Evolutionary conservation across 2,797 vertebrate genomes (phyloP).

Genomic region (Staurois parvus): DNA sequence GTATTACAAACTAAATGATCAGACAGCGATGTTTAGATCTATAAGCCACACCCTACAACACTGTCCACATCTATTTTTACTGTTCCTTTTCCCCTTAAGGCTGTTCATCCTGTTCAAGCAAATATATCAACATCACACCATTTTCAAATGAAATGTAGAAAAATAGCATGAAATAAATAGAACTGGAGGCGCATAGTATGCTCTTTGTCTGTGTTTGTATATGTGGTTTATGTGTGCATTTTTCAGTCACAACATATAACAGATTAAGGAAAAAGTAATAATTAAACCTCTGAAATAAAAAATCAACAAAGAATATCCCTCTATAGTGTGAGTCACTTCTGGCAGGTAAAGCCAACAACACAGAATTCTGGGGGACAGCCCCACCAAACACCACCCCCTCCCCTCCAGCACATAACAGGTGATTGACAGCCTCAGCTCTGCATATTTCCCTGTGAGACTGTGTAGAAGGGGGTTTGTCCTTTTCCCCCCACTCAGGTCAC

Average conservation of each 20-base stretch:
- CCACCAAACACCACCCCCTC: too few relatives aligned
- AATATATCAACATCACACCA: constrained; percentile 76
- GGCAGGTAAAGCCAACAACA: too few relatives aligned
- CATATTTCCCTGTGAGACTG: too few relatives aligned
- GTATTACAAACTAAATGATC: not conserved
- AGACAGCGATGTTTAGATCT: not conserved
- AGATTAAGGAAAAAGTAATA: too few relatives aligned
- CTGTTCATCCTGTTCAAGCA: constrained; percentile 80
- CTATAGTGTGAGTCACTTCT: too few relatives aligned
- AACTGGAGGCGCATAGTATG: not conserved
- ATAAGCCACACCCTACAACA: constrained; percentile 64
- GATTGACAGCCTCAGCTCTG: too few relatives aligned
- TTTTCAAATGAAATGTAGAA: not conserved
- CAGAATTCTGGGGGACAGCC: too few relatives aligned
- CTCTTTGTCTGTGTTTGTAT: not conserved
- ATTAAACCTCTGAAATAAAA: too few relatives aligned
- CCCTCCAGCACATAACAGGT: too few relatives aligned
- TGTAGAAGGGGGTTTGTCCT: too few relatives aligned
- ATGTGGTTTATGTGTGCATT: not conserved
- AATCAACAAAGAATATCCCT: too few relatives aligned
- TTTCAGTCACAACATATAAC: not conserved
- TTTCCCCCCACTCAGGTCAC: too few relatives aligned
- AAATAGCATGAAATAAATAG: not conserved
- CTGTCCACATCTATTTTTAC: constrained; percentile 79
- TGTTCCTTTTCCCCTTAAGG: constrained; percentile 68